phyloP scores from a whole-genome alignment of 1,140 invertebrate genomes.

The Sycophaga agraensis region DNA sequence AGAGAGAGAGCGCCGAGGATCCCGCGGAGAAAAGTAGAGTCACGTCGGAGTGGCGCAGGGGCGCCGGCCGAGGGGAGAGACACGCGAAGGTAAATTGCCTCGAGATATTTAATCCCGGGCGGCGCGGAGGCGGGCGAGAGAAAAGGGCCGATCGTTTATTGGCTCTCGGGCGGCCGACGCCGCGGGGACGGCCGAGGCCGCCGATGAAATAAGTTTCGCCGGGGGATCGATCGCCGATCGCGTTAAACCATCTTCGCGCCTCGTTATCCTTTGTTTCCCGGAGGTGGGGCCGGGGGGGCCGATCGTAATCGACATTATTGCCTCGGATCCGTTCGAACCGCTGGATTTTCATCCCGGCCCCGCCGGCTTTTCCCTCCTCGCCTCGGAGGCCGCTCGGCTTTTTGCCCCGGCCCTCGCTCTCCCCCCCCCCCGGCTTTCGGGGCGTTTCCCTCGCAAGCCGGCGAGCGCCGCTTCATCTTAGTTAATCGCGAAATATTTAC shows the following conservation, averaged over 20 bases:
- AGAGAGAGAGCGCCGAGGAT: background rate
- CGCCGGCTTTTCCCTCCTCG: too few species aligned
- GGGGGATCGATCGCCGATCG: slow-evolving; percentile 49
- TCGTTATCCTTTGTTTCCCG: slow-evolving; percentile 51
- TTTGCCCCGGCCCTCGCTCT: background rate
- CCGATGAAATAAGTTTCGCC: slow-evolving; percentile 48
- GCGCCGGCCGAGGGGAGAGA: background rate
- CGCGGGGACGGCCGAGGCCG: slow-evolving; percentile 7
- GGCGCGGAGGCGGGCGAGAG: background rate
- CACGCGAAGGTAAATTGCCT: slow-evolving; percentile 45
- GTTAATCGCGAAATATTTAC: background rate
- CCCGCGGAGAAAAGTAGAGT: slow-evolving; percentile 1
- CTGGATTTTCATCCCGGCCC: too few species aligned
- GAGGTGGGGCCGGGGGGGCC: background rate
- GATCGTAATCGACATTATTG: slow-evolving; percentile 38
- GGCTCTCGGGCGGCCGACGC: slow-evolving; percentile 42
- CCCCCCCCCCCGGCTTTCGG: background rate
- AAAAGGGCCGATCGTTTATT: slow-evolving; percentile 53
- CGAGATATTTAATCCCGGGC: slow-evolving; percentile 51
- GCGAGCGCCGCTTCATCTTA: background rate
- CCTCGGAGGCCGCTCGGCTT: background rate
- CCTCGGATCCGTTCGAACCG: too few species aligned
- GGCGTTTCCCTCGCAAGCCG: background rate
- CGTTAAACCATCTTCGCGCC: slow-evolving; percentile 53
- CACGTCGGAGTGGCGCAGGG: background rate